Percentiles rank a stretch among this genome's conserved stretches.
Evolutionary conservation across 2,113 vertebrate species (phyloP).

Genomic region (Anser brachyrhynchus): DNA sequence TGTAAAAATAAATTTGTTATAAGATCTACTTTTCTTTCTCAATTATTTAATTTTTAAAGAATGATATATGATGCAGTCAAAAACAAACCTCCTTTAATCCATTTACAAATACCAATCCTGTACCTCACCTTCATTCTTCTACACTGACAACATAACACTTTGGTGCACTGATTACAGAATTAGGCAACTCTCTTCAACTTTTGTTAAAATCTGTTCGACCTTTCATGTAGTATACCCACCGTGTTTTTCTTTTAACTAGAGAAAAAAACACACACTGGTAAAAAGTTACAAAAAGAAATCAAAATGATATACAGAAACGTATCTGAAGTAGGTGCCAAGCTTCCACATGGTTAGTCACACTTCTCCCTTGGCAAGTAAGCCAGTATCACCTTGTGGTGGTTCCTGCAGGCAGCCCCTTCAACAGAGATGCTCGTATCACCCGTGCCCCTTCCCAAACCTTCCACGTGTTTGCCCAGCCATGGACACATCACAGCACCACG

Average conservation of each 20-base stretch:
- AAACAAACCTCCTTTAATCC: background rate
- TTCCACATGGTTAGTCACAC: background rate
- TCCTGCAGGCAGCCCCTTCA: background rate
- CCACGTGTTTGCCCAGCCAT: rapidly evolving
- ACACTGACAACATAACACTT: background rate
- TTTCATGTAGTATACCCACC: background rate
- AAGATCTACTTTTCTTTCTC: background rate
- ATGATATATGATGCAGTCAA: background rate
- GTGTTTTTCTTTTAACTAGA: background rate
- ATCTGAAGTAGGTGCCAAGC: background rate
- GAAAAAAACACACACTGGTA: background rate
- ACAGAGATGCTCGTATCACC: rapidly evolving
- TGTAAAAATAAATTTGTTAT: background rate
- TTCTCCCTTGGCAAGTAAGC: background rate
- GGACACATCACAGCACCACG: background rate
- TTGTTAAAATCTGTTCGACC: background rate
- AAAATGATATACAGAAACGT: background rate
- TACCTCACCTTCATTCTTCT: background rate
- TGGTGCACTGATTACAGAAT: background rate
- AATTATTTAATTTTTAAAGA: background rate
- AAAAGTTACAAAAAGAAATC: background rate
- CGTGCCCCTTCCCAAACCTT: rapidly evolving
- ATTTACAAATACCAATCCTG: background rate
- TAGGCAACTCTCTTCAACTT: background rate
- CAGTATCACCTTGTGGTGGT: rapidly evolving